Conservation (phyloP, 2,797 vertebrate species). For the Adelosebastes latens region DNA sequence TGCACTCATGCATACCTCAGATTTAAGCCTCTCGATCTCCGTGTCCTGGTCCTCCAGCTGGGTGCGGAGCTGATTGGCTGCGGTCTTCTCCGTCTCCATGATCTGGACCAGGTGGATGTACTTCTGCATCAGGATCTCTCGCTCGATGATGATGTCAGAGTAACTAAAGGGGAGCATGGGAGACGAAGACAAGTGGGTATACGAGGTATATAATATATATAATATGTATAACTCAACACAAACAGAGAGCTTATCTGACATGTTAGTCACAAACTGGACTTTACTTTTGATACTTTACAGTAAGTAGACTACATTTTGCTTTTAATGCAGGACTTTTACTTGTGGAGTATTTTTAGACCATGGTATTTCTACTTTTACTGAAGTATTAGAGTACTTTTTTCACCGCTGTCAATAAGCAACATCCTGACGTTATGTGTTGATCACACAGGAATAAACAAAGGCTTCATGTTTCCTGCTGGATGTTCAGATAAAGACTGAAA, state of each 20-base stretch:
- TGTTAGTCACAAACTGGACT: not conserved
- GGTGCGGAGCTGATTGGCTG: slow-evolving; percentile 94
- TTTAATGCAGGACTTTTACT: not conserved
- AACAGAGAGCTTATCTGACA: not conserved
- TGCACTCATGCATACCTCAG: slow-evolving; percentile 85
- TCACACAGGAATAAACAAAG: not conserved
- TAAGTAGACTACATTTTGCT: not conserved
- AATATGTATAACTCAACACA: not conserved
- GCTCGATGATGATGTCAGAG: slow-evolving; percentile 93
- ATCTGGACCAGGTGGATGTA: slow-evolving; percentile 98
- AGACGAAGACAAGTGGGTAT: not conserved
- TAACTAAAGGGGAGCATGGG: slow-evolving; percentile 81
- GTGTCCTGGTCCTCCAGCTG: slow-evolving; percentile 98
- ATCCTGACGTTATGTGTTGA: not conserved
- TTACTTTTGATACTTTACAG: not conserved
- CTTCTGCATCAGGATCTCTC: slow-evolving; percentile 98
- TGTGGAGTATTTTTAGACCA: not conserved
- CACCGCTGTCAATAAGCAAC: not conserved
- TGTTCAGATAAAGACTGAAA: not conserved
- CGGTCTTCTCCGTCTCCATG: slow-evolving; percentile 96
- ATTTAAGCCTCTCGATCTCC: slow-evolving; percentile 95
- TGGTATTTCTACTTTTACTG: not conserved
- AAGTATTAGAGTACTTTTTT: not conserved
- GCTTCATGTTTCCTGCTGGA: not conserved
- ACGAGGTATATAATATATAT: too few species aligned